Evolutionary conservation across 2,113 vertebrate genomes (phyloP).

Genomic region (Morone saxatilis): DNA sequence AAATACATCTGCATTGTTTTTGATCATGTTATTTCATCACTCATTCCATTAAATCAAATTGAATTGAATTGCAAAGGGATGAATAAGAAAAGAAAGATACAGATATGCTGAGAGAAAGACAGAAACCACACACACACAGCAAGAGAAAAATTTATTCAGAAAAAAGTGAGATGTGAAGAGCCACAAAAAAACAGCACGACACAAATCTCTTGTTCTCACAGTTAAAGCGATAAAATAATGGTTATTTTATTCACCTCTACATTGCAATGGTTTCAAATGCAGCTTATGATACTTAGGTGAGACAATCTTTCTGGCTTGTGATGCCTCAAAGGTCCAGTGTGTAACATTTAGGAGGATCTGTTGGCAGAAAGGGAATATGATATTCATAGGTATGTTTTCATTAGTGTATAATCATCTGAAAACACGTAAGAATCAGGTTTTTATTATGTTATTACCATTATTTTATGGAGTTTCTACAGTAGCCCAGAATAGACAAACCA

Average conservation of each 20-base stretch:
- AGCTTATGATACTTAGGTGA: background rate
- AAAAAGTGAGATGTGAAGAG: background rate
- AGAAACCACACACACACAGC: too few relatives aligned
- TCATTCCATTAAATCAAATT: background rate
- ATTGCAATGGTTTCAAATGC: too few relatives aligned
- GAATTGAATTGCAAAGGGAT: background rate
- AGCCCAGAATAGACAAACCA: too few relatives aligned
- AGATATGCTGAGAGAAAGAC: background rate
- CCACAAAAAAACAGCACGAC: background rate
- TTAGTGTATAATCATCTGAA: too few relatives aligned
- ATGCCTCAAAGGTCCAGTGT: too few relatives aligned
- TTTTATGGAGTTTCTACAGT: too few relatives aligned
- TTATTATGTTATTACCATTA: too few relatives aligned
- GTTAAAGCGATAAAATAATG: background rate
- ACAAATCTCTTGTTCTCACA: background rate
- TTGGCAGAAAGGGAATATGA: too few relatives aligned
- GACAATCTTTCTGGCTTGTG: background rate
- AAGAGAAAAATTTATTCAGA: too few relatives aligned
- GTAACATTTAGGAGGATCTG: too few relatives aligned
- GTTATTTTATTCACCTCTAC: background rate
- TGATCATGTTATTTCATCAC: slow-evolving; percentile 2
- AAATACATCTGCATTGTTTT: slow-evolving; percentile 26
- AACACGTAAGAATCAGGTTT: too few relatives aligned
- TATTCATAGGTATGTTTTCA: too few relatives aligned
- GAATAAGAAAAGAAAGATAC: background rate